Evolutionary conservation across 2,888 invertebrate genomes (phyloP).

Genomic region (Sinopyrophorus schimmeli): DNA sequence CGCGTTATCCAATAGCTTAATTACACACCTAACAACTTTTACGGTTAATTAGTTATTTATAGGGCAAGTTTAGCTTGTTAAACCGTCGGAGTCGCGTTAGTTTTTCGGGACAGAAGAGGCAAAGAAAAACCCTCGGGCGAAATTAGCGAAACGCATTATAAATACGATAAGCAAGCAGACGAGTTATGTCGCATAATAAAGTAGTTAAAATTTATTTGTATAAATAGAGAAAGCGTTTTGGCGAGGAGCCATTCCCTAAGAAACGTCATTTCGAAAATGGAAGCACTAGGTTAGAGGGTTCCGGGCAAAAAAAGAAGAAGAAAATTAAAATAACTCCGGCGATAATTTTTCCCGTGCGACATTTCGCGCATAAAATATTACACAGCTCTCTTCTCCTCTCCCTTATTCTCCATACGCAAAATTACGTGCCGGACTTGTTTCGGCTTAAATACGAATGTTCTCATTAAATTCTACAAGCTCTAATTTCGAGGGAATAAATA

Average conservation of each 20-base stretch:
- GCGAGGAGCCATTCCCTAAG: conserved; percentile 19
- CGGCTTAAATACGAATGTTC: conserved; percentile 13
- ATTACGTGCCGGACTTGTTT: conserved; percentile 21
- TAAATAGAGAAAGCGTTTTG: conserved; percentile 16
- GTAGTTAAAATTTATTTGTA: conserved; percentile 15
- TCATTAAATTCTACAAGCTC: conserved; percentile 19
- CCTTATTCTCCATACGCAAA: conserved; percentile 13
- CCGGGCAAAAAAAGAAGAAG: conserved; percentile 20
- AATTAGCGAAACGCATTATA: conserved; percentile 8
- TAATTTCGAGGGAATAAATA: too few species aligned
- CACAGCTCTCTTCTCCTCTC: conserved; percentile 21
- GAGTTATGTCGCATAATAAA: conserved; percentile 12
- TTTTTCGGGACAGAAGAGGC: background rate
- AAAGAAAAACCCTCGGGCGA: background rate
- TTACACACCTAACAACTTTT: conserved; percentile 9
- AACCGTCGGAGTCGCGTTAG: background rate
- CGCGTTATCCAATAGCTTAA: conserved; percentile 8
- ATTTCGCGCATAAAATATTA: conserved; percentile 29
- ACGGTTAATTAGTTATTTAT: conserved; percentile 5
- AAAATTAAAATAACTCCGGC: conserved; percentile 30
- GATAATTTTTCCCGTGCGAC: conserved; percentile 30
- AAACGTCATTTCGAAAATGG: conserved; percentile 23
- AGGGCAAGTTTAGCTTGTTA: background rate
- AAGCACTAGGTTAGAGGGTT: conserved; percentile 22
- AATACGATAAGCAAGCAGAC: conserved; percentile 6